Conservation (phyloP, 2,888 invertebrate genomes). For the Diadegma fenestrale region DNA sequence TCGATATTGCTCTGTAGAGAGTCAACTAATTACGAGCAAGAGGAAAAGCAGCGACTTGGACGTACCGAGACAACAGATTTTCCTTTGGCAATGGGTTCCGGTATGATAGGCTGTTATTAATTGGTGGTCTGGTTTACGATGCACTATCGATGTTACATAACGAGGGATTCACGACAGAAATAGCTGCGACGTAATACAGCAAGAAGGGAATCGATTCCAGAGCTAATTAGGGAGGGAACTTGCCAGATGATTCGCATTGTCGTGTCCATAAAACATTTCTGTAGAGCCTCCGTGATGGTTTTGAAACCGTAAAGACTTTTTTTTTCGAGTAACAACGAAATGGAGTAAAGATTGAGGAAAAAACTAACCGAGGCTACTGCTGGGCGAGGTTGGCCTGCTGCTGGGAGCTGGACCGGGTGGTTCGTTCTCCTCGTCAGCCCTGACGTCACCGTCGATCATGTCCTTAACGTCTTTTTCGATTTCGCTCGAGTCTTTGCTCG, state of each 20-base stretch:
- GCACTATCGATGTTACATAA: constrained; percentile 30
- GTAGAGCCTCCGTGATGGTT: neutral
- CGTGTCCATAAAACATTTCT: neutral
- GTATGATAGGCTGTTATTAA: constrained; percentile 40
- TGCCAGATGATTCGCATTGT: constrained; percentile 37
- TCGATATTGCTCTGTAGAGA: constrained; percentile 29
- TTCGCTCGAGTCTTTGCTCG: constrained; percentile 79
- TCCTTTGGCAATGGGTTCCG: constrained; percentile 52
- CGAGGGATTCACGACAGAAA: constrained; percentile 38
- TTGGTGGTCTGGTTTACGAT: constrained; percentile 34
- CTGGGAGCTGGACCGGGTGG: constrained; percentile 83
- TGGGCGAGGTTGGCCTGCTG: constrained; percentile 82
- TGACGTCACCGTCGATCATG: constrained; percentile 80
- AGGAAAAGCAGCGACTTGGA: constrained; percentile 24
- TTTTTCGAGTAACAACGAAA: neutral
- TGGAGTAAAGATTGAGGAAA: neutral
- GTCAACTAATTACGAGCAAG: constrained; percentile 28
- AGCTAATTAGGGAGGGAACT: constrained; percentile 51
- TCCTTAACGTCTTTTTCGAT: constrained; percentile 81
- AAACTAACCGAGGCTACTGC: constrained; percentile 79
- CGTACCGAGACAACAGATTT: constrained; percentile 42
- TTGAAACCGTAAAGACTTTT: neutral
- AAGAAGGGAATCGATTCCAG: constrained; percentile 45
- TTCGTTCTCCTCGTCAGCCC: constrained; percentile 84
- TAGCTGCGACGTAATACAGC: neutral